Percentiles rank a stretch among this genome's conserved stretches.
phyloP scores from a whole-genome alignment of 2,888 invertebrate species.

The Campopleginae sp. region DNA sequence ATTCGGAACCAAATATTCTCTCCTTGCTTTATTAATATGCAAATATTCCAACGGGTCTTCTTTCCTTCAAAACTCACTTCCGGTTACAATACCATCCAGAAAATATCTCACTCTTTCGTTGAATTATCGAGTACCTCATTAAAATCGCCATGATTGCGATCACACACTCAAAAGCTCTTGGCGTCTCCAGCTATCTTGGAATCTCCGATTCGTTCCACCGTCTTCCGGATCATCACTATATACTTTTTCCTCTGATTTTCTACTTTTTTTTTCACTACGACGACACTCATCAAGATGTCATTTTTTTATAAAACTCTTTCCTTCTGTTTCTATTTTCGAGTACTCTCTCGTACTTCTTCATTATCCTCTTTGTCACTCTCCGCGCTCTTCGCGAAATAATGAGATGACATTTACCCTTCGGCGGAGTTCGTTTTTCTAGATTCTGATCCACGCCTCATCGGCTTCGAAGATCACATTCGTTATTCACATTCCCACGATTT shows the following conservation, averaged over 20 bases:
- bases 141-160: slow-evolving; percentile 73
- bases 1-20: slow-evolving; percentile 14
- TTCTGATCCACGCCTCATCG: neutral
- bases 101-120: slow-evolving; percentile 58
- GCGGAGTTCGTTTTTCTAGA: neutral
- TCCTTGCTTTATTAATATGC: slow-evolving; percentile 3
- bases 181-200: slow-evolving; percentile 67
- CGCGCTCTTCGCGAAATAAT: slow-evolving; percentile 14
- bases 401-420: slow-evolving; percentile 24
- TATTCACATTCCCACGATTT: neutral
- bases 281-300: slow-evolving; percentile 25
- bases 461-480: neutral
- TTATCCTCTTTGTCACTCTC: neutral
- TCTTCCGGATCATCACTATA: slow-evolving; percentile 7
- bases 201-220: slow-evolving; percentile 6
- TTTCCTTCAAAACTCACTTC: slow-evolving; percentile 16
- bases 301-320: slow-evolving; percentile 35
- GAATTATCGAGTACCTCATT: slow-evolving; percentile 78
- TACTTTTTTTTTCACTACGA: slow-evolving; percentile 7
- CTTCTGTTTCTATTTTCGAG: slow-evolving; percentile 1
- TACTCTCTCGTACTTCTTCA: neutral
- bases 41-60: slow-evolving; percentile 23
- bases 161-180: slow-evolving; percentile 67
- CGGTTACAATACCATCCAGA: slow-evolving; percentile 16
- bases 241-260: slow-evolving; percentile 9